Evolutionary conservation across 2,888 invertebrate genomes (phyloP).

Genomic region (Enchytraeus crypticus): DNA sequence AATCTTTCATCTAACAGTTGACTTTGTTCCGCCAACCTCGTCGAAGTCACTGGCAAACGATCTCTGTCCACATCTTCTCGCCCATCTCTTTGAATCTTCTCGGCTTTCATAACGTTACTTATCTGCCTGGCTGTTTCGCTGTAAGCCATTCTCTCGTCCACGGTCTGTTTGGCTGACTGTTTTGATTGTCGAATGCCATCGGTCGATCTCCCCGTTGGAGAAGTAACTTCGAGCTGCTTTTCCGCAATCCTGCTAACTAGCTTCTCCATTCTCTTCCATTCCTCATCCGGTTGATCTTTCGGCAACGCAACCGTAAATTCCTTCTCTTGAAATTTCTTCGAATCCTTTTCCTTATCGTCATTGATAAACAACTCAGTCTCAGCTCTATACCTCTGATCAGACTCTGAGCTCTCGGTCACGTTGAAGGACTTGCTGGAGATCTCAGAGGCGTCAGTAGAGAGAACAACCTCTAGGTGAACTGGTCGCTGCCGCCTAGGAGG

Average conservation of each 20-base stretch:
- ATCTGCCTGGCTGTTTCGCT: too few species aligned
- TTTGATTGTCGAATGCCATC: too few species aligned
- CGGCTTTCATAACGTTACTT: too few species aligned
- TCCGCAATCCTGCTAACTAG: background rate
- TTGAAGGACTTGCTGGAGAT: background rate
- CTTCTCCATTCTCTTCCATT: background rate
- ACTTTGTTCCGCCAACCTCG: background rate
- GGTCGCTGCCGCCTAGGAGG: background rate
- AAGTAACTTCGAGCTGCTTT: background rate
- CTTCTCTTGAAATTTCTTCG: background rate
- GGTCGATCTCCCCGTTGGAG: too few species aligned
- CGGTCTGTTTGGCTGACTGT: too few species aligned
- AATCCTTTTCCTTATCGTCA: background rate
- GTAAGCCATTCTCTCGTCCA: too few species aligned
- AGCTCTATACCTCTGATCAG: background rate
- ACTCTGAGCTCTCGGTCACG: background rate
- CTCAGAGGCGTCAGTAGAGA: background rate
- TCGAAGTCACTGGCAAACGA: too few species aligned
- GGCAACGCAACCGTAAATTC: background rate
- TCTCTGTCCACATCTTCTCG: too few species aligned
- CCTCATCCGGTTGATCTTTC: background rate
- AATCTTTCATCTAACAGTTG: background rate
- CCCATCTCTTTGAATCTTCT: too few species aligned
- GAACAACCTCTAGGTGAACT: background rate
- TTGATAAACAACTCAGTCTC: background rate